phyloP scores from a whole-genome alignment of 2,113 vertebrate genomes.

The Guaruba guarouba region DNA sequence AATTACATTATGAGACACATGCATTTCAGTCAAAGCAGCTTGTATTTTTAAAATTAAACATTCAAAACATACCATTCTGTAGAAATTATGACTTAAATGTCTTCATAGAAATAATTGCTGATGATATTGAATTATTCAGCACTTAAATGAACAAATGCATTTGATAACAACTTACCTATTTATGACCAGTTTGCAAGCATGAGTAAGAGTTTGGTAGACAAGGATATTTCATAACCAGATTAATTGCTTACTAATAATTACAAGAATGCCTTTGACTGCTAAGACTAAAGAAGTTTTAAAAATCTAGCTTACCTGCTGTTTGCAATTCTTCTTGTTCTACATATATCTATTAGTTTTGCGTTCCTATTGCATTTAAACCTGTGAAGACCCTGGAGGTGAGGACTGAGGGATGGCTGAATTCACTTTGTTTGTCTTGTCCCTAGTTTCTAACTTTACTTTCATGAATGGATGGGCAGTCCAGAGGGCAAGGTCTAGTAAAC shows the following conservation, averaged over 20 bases:
- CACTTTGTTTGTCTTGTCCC: not conserved
- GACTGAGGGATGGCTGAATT: not conserved
- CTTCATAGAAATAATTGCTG: not conserved
- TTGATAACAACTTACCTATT: not conserved
- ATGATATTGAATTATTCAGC: not conserved
- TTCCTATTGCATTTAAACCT: not conserved
- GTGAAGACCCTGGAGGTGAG: not conserved
- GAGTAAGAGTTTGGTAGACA: not conserved
- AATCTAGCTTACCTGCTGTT: not conserved
- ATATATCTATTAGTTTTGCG: not conserved
- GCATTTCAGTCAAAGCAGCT: not conserved
- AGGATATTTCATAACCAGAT: not conserved
- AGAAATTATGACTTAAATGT: not conserved
- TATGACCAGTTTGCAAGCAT: not conserved
- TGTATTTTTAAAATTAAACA: not conserved
- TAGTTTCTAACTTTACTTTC: not conserved
- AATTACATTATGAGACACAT: not conserved
- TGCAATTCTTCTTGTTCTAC: not conserved
- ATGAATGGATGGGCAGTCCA: not conserved
- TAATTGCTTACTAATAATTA: not conserved
- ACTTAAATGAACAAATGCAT: not conserved
- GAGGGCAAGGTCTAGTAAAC: not conserved
- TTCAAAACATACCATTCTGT: not conserved
- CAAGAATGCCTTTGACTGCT: not conserved
- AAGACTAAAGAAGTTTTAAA: not conserved